These are phyloP conservation scores for Menidia beryllina DNA, from an alignment of 2,113 vertebrate species.

Conservation along the genomic window DNA sequence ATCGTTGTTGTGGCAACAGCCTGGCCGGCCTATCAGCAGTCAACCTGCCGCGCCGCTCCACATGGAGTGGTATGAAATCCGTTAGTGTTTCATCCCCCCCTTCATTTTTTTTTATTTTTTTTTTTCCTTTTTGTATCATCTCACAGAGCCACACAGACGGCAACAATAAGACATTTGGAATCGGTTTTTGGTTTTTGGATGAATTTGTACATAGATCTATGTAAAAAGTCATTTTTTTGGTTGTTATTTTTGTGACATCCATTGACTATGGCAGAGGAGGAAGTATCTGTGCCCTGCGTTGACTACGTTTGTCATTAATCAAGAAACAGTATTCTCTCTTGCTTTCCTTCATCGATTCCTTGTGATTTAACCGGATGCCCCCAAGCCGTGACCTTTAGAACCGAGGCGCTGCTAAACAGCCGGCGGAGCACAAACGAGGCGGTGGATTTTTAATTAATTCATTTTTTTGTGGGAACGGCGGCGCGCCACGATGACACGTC, in stretches of 20 bases:
- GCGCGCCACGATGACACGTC: constrained; percentile 26
- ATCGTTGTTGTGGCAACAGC: constrained; percentile 60
- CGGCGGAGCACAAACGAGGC: too few species aligned
- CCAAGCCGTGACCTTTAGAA: constrained; percentile 22
- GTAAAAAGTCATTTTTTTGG: constrained; percentile 25
- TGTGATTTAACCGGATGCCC: constrained; percentile 44
- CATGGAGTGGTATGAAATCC: neutral
- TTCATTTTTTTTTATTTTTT: too few species aligned
- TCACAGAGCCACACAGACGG: too few species aligned
- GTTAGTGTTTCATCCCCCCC: too few species aligned
- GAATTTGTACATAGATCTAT: too few species aligned
- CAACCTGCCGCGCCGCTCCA: neutral
- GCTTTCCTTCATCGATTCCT: constrained; percentile 15
- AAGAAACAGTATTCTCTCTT: neutral
- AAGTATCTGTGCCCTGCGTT: constrained; percentile 6
- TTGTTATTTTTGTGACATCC: constrained; percentile 26
- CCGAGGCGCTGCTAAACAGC: neutral
- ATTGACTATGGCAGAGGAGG: constrained; percentile 3
- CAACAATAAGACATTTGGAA: constrained; percentile 1
- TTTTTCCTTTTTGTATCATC: neutral
- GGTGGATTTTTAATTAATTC: too few species aligned
- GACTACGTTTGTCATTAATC: constrained; percentile 31
- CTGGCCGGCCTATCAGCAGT: constrained; percentile 33
- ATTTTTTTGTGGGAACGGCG: too few species aligned
- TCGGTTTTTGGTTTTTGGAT: constrained; percentile 20